Percentiles rank a stretch among this genome's conserved stretches.
These are phyloP conservation scores for Pherbina coryleti DNA, from an alignment of 2,888 invertebrate species.

Conservation along the genomic window DNA sequence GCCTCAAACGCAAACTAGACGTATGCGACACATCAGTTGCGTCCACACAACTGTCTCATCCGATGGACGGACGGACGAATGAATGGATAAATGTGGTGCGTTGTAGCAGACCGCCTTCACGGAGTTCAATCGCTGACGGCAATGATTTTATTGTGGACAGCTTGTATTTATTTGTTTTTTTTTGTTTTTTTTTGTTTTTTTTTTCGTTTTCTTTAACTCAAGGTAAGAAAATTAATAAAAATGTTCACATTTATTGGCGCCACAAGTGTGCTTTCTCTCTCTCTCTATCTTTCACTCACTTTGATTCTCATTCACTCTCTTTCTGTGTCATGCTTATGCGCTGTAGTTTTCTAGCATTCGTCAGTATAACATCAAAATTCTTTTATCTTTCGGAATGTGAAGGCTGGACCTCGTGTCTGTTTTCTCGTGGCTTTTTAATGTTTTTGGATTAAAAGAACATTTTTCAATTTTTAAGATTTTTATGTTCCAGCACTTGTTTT, in stretches of 20 bases:
- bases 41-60: too few species aligned
- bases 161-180: too few species aligned
- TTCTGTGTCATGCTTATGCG: too few species aligned
- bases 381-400: too few species aligned
- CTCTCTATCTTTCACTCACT: neutral
- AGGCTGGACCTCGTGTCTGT: too few species aligned
- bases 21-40: too few species aligned
- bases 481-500: too few species aligned
- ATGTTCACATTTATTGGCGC: neutral
- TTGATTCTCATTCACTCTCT: too few species aligned
- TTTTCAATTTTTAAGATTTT: too few species aligned
- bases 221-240: neutral
- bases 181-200: neutral
- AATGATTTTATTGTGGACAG: neutral
- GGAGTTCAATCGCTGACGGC: neutral
- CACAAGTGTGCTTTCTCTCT: neutral
- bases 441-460: too few species aligned
- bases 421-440: too few species aligned
- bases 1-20: too few species aligned
- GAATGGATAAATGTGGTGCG: neutral
- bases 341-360: neutral
- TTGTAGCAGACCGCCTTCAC: neutral
- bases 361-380: neutral
- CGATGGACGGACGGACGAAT: neutral
- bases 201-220: neutral